Evolutionary conservation across 2,113 vertebrate species (phyloP).

Genomic region (Columbina picui): DNA sequence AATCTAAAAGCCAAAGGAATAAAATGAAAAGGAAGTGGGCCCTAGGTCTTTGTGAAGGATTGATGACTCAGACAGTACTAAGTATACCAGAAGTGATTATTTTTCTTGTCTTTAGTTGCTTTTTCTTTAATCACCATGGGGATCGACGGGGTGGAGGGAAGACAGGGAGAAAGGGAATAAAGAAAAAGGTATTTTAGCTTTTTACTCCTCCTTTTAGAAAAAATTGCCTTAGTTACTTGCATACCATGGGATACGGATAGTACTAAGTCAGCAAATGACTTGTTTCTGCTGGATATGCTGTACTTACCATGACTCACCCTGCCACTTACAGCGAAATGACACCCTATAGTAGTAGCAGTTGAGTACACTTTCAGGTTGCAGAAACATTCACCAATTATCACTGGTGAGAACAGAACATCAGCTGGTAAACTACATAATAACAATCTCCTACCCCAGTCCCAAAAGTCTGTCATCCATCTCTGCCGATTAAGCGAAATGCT

Average conservation of each 20-base stretch:
- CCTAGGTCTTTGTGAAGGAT: constrained; percentile 49
- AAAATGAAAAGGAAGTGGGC: constrained; percentile 53
- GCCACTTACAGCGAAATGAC: constrained; percentile 22
- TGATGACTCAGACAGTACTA: constrained; percentile 25
- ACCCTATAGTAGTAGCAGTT: not conserved
- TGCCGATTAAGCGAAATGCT: not conserved
- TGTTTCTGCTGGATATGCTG: not conserved
- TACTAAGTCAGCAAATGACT: constrained; percentile 55
- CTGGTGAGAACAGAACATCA: not conserved
- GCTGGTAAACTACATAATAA: not conserved
- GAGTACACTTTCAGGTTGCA: not conserved
- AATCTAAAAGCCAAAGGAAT: constrained; percentile 62
- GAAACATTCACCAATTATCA: constrained; percentile 46
- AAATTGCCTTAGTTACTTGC: constrained; percentile 18
- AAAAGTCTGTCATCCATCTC: not conserved
- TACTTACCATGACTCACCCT: constrained; percentile 34
- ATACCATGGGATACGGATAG: constrained; percentile 21
- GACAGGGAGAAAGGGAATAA: not conserved
- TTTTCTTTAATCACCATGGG: not conserved
- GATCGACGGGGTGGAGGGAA: not conserved
- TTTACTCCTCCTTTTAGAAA: constrained; percentile 25
- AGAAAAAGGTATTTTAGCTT: constrained; percentile 30
- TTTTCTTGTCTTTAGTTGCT: constrained; percentile 28
- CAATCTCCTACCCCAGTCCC: not conserved
- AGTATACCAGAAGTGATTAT: constrained; percentile 14